phyloP scores from a whole-genome alignment of 2,797 vertebrate genomes.

The Telmatherina bonti region DNA sequence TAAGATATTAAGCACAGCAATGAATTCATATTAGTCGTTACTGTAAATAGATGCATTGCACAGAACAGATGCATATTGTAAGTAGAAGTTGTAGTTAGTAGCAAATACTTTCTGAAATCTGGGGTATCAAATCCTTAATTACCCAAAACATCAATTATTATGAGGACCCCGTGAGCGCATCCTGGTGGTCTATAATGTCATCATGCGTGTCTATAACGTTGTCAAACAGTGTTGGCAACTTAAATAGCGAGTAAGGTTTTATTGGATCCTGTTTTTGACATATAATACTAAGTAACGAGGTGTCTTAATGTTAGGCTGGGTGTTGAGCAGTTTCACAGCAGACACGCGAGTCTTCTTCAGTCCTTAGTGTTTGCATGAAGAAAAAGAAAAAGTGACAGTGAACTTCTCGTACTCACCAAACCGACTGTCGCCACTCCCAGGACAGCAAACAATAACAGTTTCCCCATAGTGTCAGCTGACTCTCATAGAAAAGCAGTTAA shows the following conservation, averaged over 20 bases:
- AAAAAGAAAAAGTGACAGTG: not conserved
- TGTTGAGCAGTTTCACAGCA: not conserved
- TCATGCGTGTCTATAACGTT: not conserved
- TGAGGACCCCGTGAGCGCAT: not conserved
- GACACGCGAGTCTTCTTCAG: slow-evolving; percentile 41
- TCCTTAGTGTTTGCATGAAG: slow-evolving; percentile 26
- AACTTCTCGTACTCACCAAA: slow-evolving; percentile 71
- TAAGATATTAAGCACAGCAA: not conserved
- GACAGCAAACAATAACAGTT: slow-evolving; percentile 64
- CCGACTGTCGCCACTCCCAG: slow-evolving; percentile 59
- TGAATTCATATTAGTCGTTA: too few relatives aligned
- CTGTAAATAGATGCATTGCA: too few relatives aligned
- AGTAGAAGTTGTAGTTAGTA: not conserved
- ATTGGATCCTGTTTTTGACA: slow-evolving; percentile 8
- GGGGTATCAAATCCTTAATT: too few relatives aligned
- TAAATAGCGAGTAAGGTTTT: not conserved
- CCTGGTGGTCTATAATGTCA: not conserved
- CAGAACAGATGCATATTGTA: too few relatives aligned
- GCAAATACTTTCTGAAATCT: not conserved
- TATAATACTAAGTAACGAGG: not conserved
- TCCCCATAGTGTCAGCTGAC: slow-evolving; percentile 73
- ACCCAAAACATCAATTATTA: not conserved
- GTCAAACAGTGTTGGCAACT: not conserved
- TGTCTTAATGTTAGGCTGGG: not conserved
- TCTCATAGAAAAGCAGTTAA: slow-evolving; percentile 36